Evolutionary conservation across 2,888 invertebrate genomes (phyloP).

Genomic region (Phlogophora meticulosa): DNA sequence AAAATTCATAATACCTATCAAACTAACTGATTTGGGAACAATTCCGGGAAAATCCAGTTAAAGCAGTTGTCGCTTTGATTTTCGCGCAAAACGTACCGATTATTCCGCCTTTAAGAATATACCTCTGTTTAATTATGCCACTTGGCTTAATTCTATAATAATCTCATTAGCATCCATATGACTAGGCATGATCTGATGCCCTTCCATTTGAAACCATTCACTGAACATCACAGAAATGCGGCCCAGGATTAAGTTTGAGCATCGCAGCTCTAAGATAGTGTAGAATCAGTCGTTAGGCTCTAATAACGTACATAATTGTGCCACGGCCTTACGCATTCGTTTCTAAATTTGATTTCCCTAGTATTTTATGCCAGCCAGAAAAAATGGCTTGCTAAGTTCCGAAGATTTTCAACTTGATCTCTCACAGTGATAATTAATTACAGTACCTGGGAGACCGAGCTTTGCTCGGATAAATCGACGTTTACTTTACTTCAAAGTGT

Average conservation of each 20-base stretch:
- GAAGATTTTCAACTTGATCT: constrained; percentile 9
- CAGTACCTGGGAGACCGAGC: no score
- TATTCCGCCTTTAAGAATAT: constrained; percentile 6
- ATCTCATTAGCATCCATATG: constrained; percentile 20
- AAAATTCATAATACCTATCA: no score
- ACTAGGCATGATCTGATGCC: constrained; percentile 29
- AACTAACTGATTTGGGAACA: no score
- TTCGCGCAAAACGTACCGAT: not conserved
- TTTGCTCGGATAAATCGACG: no score
- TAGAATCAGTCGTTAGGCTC: constrained; percentile 45
- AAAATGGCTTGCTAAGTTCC: constrained; percentile 18
- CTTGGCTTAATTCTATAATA: constrained; percentile 4
- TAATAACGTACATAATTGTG: constrained; percentile 40
- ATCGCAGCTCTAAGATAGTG: constrained; percentile 11
- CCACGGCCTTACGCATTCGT: constrained; percentile 37
- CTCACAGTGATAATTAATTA: constrained; percentile 27
- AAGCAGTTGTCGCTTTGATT: no score
- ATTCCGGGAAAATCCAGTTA: not conserved
- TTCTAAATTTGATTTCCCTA: constrained; percentile 41
- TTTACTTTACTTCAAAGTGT: constrained; percentile 22
- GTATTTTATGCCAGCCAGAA: constrained; percentile 19
- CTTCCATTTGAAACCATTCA: constrained; percentile 20
- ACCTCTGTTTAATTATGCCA: constrained; percentile 10
- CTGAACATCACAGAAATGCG: constrained; percentile 1
- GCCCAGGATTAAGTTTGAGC: constrained; percentile 25